phyloP scores from a whole-genome alignment of 2,888 invertebrate genomes.

The Tipula helvola region DNA sequence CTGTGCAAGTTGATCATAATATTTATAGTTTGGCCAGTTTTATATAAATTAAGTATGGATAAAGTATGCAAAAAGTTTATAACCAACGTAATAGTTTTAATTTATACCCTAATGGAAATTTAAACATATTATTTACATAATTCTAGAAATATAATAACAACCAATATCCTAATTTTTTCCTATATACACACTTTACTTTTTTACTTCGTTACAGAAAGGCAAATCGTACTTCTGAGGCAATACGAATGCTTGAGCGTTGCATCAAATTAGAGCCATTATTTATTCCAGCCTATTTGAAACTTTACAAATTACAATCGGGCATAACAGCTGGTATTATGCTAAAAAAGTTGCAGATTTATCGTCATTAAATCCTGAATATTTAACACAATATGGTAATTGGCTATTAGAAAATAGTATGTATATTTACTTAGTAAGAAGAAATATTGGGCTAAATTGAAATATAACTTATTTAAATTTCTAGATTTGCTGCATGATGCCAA shows the following conservation, averaged over 20 bases:
- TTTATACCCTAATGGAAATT: too few species aligned
- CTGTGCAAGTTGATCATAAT: too few species aligned
- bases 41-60: too few species aligned
- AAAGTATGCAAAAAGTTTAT: too few species aligned
- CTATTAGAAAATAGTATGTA: slow-evolving; percentile 15
- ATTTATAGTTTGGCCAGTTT: too few species aligned
- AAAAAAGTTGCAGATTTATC: slow-evolving; percentile 52
- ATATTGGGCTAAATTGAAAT: background rate
- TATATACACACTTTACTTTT: too few species aligned
- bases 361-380: slow-evolving; percentile 27
- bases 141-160: too few species aligned
- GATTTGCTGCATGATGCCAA: slow-evolving; percentile 8
- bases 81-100: too few species aligned
- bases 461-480: background rate
- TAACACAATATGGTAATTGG: slow-evolving; percentile 16
- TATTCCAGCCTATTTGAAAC: slow-evolving; percentile 54
- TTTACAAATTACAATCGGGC: slow-evolving; percentile 46
- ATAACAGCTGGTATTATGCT: slow-evolving; percentile 43
- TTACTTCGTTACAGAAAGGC: slow-evolving; percentile 40
- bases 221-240: slow-evolving; percentile 50
- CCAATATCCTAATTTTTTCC: too few species aligned
- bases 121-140: too few species aligned
- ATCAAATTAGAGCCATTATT: slow-evolving; percentile 53
- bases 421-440: background rate
- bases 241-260: slow-evolving; percentile 55